Percentiles rank a stretch among this genome's conserved stretches.
Conservation (phyloP, 2,888 invertebrate species). For the Plemyria rubiginata region DNA sequence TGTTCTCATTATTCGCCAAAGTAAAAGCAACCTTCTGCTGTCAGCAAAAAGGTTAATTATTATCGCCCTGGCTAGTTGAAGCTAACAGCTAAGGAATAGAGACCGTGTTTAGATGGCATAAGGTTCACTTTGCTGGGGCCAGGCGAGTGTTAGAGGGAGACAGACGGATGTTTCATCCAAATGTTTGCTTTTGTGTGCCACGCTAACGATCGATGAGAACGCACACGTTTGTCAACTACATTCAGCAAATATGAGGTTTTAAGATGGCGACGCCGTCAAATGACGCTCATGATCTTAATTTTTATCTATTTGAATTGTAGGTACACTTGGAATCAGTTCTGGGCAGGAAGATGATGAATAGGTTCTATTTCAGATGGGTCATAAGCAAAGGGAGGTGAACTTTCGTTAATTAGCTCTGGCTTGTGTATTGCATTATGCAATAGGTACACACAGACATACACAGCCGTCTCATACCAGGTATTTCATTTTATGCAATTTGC, state of each 20-base stretch:
- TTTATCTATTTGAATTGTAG: no score
- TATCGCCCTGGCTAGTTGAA: neutral
- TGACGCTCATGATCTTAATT: neutral
- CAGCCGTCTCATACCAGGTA: no score
- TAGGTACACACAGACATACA: no score
- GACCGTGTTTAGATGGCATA: neutral
- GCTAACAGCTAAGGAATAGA: neutral
- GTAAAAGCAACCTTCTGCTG: conserved; percentile 1
- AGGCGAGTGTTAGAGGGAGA: conserved; percentile 1
- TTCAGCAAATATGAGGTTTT: conserved; percentile 2
- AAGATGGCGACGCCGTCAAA: neutral
- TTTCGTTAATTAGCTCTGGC: no score
- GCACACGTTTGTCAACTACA: conserved; percentile 12
- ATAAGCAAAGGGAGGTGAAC: no score
- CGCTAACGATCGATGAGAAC: conserved; percentile 14
- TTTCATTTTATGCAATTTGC: no score
- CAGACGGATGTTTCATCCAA: conserved; percentile 2
- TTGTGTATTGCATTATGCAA: no score
- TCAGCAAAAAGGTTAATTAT: neutral
- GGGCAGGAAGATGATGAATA: no score
- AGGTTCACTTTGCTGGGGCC: conserved; percentile 4
- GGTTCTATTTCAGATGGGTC: no score
- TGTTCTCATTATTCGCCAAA: conserved; percentile 3
- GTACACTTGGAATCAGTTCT: no score
- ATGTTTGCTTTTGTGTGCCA: conserved; percentile 17